Evolutionary conservation across 2,888 invertebrate species (phyloP).

Genomic region (Erebia ligea): DNA sequence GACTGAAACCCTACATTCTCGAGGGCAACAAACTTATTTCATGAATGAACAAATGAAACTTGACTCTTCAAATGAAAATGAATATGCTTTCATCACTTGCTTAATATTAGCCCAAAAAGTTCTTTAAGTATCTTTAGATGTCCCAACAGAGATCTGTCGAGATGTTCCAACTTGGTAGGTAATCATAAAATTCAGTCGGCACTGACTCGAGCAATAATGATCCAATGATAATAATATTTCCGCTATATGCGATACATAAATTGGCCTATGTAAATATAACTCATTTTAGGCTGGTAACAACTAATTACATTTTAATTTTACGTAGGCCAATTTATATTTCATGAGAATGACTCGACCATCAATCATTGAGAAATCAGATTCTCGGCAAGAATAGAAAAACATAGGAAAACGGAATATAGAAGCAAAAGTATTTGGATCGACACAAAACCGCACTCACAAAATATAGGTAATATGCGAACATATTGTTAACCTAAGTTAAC

Average conservation of each 20-base stretch:
- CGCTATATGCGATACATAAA: too few species aligned
- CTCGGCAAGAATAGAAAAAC: too few species aligned
- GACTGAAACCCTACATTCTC: constrained; percentile 8
- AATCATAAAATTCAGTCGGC: background rate
- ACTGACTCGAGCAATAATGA: background rate
- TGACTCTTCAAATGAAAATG: constrained; percentile 11
- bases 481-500: too few species aligned
- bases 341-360: background rate
- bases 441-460: too few species aligned
- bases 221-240: too few species aligned
- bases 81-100: constrained; percentile 10
- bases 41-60: constrained; percentile 21
- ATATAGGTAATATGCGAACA: too few species aligned
- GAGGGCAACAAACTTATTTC: constrained; percentile 17
- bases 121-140: background rate
- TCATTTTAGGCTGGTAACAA: too few species aligned
- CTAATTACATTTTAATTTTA: background rate
- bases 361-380: too few species aligned
- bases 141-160: background rate
- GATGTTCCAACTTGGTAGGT: background rate
- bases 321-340: too few species aligned
- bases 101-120: constrained; percentile 9
- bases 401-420: too few species aligned
- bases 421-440: too few species aligned
- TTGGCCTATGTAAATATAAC: too few species aligned